A percentile compares a stretch with the other conserved stretches of the same genome.
phyloP scores from a whole-genome alignment of 2,113 vertebrate species.

The Brienomyrus brachyistius region DNA sequence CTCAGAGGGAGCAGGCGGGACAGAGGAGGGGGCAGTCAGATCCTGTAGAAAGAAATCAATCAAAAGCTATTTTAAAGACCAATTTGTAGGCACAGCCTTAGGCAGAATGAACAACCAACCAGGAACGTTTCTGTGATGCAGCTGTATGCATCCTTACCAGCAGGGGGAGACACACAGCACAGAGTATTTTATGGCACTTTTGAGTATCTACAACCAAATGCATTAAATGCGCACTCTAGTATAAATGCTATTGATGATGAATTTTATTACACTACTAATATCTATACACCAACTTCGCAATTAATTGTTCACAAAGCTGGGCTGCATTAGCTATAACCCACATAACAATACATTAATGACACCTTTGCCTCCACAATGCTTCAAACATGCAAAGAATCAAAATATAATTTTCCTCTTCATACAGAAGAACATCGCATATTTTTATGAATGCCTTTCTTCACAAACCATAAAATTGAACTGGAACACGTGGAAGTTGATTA shows the following conservation, averaged over 20 bases:
- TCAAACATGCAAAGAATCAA: not conserved
- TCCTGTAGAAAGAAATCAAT: constrained; percentile 57
- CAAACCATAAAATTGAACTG: not conserved
- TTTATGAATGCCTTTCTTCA: not conserved
- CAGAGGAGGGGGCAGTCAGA: constrained; percentile 65
- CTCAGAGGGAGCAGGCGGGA: constrained; percentile 41
- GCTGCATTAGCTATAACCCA: not conserved
- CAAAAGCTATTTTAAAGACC: not conserved
- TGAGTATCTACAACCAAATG: not conserved
- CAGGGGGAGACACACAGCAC: not conserved
- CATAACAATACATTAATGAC: not conserved
- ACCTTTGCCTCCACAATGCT: not conserved
- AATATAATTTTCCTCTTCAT: not conserved
- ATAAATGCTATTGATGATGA: not conserved
- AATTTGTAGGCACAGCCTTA: not conserved
- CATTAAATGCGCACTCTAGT: not conserved
- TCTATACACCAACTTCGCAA: not conserved
- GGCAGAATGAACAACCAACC: not conserved
- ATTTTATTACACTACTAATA: not conserved
- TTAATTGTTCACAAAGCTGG: not conserved
- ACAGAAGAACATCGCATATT: not conserved
- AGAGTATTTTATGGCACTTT: not conserved
- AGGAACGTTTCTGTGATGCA: not conserved
- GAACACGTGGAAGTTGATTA: not conserved
- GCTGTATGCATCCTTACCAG: not conserved